Conservation (phyloP, 2,888 invertebrate species). For the Strigamia crassipes region DNA sequence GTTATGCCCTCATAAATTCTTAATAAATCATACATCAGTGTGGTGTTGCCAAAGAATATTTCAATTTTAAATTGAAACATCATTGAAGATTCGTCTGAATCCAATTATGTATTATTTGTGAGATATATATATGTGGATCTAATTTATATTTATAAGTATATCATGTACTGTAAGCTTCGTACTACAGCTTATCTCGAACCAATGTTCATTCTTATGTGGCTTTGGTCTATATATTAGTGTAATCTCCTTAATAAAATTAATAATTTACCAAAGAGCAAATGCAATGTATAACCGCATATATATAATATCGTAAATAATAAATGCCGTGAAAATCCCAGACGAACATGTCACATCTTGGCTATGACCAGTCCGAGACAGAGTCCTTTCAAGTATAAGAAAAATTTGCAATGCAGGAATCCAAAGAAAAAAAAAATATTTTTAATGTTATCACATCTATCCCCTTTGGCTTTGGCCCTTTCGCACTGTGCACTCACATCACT, state of each 20-base stretch:
- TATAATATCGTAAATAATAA: background rate
- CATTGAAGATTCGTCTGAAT: slow-evolving; percentile 8
- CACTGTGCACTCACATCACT: too few species aligned
- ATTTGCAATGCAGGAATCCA: too few species aligned
- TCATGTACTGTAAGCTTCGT: background rate
- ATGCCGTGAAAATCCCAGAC: background rate
- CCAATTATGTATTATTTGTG: background rate
- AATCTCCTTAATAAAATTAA: slow-evolving; percentile 12
- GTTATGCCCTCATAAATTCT: slow-evolving; percentile 3
- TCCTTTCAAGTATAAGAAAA: too few species aligned
- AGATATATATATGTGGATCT: slow-evolving; percentile 3
- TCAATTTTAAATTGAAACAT: slow-evolving; percentile 20
- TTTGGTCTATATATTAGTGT: background rate
- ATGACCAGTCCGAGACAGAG: background rate
- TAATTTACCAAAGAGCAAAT: background rate
- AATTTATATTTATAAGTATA: slow-evolving; percentile 15
- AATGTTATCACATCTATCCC: too few species aligned
- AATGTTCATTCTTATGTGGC: background rate
- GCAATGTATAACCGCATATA: background rate
- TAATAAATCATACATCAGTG: slow-evolving; percentile 30
- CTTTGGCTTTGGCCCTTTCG: too few species aligned
- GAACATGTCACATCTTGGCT: background rate
- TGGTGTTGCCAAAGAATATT: slow-evolving; percentile 19
- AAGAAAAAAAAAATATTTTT: too few species aligned
- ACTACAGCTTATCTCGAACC: background rate